These are phyloP conservation scores for Schmidtea mediterranea DNA, from an alignment of 1,140 invertebrate genomes.

Conservation along the genomic window DNA sequence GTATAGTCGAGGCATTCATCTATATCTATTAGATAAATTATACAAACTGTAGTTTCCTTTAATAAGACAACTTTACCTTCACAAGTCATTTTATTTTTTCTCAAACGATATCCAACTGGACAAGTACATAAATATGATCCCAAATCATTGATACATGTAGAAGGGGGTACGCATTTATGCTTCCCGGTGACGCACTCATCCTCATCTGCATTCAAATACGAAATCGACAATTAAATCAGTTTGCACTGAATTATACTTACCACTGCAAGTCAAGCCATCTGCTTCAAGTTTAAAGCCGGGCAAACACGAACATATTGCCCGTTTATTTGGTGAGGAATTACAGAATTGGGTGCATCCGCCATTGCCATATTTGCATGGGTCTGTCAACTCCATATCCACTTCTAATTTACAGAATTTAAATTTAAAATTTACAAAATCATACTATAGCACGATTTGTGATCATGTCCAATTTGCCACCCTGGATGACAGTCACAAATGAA, in stretches of 20 bases:
- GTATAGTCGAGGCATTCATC: constrained; percentile 5
- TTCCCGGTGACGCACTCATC: not conserved
- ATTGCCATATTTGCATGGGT: constrained; percentile 19
- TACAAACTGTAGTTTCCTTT: too few relatives aligned
- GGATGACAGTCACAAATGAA: constrained; percentile 26
- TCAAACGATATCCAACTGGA: not conserved
- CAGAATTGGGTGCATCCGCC: constrained; percentile 29
- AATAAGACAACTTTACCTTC: not conserved
- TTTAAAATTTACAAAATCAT: constrained; percentile 8
- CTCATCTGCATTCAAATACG: not conserved
- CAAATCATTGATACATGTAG: constrained; percentile 1
- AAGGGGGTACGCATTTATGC: not conserved
- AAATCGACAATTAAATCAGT: not conserved
- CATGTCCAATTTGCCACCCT: constrained; percentile 26
- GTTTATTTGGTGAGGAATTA: constrained; percentile 20
- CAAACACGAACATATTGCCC: constrained; percentile 27
- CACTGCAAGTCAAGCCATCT: constrained; percentile 26
- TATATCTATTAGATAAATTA: too few relatives aligned
- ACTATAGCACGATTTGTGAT: constrained; percentile 27
- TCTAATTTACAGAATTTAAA: constrained; percentile 19
- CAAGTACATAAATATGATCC: not conserved
- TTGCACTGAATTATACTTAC: constrained; percentile 10
- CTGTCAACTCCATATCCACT: constrained; percentile 21
- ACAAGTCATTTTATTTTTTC: too few relatives aligned
- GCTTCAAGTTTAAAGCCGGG: constrained; percentile 27